Conservation (phyloP, 2,797 vertebrate genomes). For the Ammospiza maritima region DNA sequence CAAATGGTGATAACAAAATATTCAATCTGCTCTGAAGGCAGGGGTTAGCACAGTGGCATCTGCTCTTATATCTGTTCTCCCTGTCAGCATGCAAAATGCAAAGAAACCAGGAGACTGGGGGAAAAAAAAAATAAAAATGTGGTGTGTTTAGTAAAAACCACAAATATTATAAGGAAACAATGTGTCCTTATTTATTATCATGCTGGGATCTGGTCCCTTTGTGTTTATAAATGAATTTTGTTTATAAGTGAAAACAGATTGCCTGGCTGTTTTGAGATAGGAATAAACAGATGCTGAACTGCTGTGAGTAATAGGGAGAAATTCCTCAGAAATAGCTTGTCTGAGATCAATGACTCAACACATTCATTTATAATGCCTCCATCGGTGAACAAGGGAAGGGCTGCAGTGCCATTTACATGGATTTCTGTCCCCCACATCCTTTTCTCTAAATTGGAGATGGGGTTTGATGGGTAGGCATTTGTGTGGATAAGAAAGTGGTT, state of each 20-base stretch:
- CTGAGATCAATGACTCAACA: not conserved
- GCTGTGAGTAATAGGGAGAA: not conserved
- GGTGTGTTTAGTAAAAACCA: not conserved
- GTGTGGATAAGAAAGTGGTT: not conserved
- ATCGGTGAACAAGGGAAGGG: not conserved
- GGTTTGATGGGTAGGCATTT: not conserved
- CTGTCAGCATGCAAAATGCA: not conserved
- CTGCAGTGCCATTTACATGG: not conserved
- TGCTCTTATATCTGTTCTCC: not conserved
- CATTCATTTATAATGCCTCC: not conserved
- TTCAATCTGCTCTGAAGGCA: constrained; percentile 41
- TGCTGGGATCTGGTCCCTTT: not conserved
- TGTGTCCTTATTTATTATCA: not conserved
- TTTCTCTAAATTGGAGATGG: not conserved
- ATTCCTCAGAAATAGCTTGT: not conserved
- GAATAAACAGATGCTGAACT: not conserved
- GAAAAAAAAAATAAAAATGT: not conserved
- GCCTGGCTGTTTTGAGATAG: not conserved
- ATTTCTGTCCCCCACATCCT: not conserved
- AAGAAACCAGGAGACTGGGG: not conserved
- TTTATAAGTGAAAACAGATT: not conserved
- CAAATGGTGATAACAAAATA: constrained; percentile 19
- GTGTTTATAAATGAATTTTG: not conserved
- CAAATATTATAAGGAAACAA: not conserved
- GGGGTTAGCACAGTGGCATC: not conserved